Evolutionary conservation across 2,797 vertebrate genomes (phyloP).

Genomic region (Triplophysa yarkandensis): DNA sequence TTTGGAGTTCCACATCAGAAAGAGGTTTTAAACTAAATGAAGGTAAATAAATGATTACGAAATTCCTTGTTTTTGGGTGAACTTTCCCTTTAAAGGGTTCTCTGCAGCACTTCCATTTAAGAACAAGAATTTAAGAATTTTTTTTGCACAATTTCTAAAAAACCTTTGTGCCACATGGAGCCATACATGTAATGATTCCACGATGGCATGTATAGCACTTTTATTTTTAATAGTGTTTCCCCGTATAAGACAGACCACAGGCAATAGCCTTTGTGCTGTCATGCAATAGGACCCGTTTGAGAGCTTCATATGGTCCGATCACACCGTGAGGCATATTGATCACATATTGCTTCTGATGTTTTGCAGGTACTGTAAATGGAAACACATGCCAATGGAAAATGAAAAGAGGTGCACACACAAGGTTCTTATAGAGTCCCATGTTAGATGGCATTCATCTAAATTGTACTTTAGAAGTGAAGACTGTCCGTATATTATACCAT

Average conservation of each 20-base stretch:
- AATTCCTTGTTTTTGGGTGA: no score
- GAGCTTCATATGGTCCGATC: slow-evolving; percentile 62
- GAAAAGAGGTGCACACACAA: slow-evolving; percentile 31
- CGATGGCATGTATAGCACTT: no score
- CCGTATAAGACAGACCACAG: not conserved
- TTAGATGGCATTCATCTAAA: slow-evolving; percentile 24
- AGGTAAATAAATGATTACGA: no score
- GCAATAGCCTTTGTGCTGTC: not conserved
- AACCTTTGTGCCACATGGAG: no score
- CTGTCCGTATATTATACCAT: not conserved
- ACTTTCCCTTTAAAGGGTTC: no score
- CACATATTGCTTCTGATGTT: slow-evolving; percentile 65
- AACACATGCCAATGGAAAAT: slow-evolving; percentile 71
- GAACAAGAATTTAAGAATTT: no score
- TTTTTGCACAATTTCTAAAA: no score
- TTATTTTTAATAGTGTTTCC: not conserved
- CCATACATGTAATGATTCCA: no score
- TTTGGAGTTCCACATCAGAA: no score
- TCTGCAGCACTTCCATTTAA: no score
- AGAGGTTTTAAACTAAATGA: no score
- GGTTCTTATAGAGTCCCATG: not conserved
- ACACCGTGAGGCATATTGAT: slow-evolving; percentile 66
- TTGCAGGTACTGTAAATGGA: slow-evolving; percentile 72
- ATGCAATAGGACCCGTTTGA: slow-evolving; percentile 6
- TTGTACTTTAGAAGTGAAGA: not conserved